Conservation (phyloP, 30 jellyfish, hydroid and myxozoan species). For the Pelagia noctiluca region DNA sequence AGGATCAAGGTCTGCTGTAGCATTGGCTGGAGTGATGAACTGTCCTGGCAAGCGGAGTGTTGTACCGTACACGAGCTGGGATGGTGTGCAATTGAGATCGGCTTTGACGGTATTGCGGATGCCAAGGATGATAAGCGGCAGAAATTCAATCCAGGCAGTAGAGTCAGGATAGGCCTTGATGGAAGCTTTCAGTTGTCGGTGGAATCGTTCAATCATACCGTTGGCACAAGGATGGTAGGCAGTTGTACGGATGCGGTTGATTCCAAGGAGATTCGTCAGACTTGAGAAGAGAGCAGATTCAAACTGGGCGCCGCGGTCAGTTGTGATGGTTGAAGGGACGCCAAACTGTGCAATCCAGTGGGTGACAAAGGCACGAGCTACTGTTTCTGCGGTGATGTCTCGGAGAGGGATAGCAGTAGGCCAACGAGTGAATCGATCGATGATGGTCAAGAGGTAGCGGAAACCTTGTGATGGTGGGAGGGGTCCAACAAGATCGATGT, state of each 20-base stretch:
- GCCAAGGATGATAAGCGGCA: slow-evolving; percentile 61
- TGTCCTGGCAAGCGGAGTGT: background rate
- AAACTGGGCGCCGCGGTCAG: slow-evolving; percentile 75
- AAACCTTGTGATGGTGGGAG: slow-evolving; percentile 22
- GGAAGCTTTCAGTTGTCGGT: slow-evolving; percentile 24
- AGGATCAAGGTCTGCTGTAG: background rate
- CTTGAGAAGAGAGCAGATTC: background rate
- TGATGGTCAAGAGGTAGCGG: background rate
- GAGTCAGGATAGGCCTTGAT: slow-evolving; percentile 35
- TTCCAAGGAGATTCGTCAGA: background rate
- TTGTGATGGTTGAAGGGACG: slow-evolving; percentile 40
- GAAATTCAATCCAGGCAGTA: slow-evolving; percentile 31
- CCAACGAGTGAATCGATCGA: slow-evolving; percentile 45
- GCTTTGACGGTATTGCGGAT: slow-evolving; percentile 48
- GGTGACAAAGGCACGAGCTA: slow-evolving; percentile 38
- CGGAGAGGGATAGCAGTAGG: slow-evolving; percentile 52
- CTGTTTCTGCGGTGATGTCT: slow-evolving; percentile 47
- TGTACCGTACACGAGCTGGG: background rate
- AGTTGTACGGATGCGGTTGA: slow-evolving; percentile 34
- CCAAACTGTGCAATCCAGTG: slow-evolving; percentile 53
- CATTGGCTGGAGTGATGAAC: background rate
- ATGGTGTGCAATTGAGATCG: slow-evolving; percentile 19
- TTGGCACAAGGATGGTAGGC: slow-evolving; percentile 71
- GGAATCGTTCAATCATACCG: slow-evolving; percentile 63
- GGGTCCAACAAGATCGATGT: slow-evolving; percentile 29